Evolutionary conservation across 2,888 invertebrate genomes (phyloP).

Genomic region (Reticulitermes lucifugus): DNA sequence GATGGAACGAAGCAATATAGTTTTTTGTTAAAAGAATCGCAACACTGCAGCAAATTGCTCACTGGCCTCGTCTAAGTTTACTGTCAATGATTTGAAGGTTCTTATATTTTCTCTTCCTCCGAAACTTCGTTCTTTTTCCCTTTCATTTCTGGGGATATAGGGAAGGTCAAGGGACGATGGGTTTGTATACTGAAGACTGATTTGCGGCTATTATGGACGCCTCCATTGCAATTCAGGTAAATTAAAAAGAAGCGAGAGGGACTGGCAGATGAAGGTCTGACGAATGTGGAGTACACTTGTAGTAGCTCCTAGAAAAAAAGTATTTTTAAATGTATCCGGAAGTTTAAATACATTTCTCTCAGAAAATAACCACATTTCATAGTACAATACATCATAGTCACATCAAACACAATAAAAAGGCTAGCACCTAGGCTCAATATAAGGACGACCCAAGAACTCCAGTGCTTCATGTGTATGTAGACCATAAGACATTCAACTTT

Average conservation of each 20-base stretch:
- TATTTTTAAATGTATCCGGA: too few species aligned
- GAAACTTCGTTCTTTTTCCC: background rate
- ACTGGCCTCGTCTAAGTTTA: constrained; percentile 11
- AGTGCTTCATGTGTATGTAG: too few species aligned
- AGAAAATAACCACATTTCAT: too few species aligned
- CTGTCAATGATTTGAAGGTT: constrained; percentile 23
- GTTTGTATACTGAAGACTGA: background rate
- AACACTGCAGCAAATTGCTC: background rate
- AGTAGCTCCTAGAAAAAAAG: too few species aligned
- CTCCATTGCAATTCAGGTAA: background rate
- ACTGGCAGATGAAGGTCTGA: too few species aligned
- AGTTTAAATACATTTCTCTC: too few species aligned
- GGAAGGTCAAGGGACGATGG: background rate
- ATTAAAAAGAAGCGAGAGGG: background rate
- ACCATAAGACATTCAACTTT: too few species aligned
- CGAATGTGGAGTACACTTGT: too few species aligned
- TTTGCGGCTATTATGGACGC: background rate
- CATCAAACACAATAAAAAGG: too few species aligned
- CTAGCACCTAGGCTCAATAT: too few species aligned
- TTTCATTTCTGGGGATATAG: background rate
- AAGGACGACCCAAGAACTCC: too few species aligned
- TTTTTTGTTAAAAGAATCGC: constrained; percentile 7
- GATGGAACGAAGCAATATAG: background rate
- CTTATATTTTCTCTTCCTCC: constrained; percentile 5
- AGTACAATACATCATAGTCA: too few species aligned